These are phyloP conservation scores for Paraescarpia echinospica DNA, from an alignment of 1,140 invertebrate genomes.

Conservation along the genomic window DNA sequence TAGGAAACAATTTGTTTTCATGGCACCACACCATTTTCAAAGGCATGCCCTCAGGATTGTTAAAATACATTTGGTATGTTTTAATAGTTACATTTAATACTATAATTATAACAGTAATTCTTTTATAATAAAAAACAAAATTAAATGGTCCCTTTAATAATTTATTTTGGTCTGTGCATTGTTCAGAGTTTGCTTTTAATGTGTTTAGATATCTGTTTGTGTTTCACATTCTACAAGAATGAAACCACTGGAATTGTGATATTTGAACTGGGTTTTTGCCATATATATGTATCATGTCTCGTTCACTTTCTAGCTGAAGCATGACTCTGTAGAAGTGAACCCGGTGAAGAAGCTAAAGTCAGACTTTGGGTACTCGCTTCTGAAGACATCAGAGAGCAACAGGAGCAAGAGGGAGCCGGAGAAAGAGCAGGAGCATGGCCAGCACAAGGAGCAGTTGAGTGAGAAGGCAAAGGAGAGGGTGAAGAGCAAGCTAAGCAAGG, in stretches of 20 bases:
- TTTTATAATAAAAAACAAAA: no score
- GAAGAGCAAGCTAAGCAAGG: neutral
- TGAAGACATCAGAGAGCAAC: slow-evolving; percentile 15
- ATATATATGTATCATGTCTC: neutral
- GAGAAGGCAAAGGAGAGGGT: slow-evolving; percentile 7
- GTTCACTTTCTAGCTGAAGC: slow-evolving; percentile 15
- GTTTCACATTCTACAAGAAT: neutral
- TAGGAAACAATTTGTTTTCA: no score
- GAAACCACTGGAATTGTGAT: no score
- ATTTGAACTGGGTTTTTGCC: no score
- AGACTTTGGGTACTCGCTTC: neutral
- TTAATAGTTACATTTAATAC: no score
- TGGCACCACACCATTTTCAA: no score
- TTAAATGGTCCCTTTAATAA: neutral
- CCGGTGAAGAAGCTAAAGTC: slow-evolving; percentile 8
- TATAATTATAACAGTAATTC: no score
- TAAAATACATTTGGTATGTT: no score
- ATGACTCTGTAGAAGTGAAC: slow-evolving; percentile 9
- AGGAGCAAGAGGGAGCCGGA: neutral
- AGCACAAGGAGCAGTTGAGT: neutral
- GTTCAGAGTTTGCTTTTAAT: neutral
- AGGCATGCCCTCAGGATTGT: no score
- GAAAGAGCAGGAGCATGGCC: neutral
- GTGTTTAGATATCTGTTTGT: neutral
- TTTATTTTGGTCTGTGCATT: neutral